phyloP scores from a whole-genome alignment of 23 tunicate species.

The Styela clava region DNA sequence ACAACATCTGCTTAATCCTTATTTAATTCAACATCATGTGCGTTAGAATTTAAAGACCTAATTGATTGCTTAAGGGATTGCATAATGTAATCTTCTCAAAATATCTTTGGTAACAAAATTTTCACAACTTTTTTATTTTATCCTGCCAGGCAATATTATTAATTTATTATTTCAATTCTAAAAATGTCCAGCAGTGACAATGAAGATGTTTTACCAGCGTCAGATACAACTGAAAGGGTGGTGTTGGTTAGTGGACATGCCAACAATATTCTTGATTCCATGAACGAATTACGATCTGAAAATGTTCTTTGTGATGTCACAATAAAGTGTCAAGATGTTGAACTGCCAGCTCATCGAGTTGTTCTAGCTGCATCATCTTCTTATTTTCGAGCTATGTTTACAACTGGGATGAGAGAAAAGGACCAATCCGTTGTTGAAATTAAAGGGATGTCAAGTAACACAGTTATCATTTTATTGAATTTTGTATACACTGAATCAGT shows the following conservation, averaged over 20 bases:
- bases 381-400: constrained; percentile 30
- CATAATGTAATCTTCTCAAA: no score
- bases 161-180: no score
- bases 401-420: constrained; percentile 19
- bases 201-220: background rate
- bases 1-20: no score
- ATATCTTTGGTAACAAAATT: no score
- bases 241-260: constrained; percentile 22
- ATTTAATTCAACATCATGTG: no score
- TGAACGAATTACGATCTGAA: constrained; percentile 15
- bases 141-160: no score
- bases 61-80: no score
- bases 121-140: no score
- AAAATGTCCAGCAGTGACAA: constrained; percentile 3
- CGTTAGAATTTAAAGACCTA: no score
- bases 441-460: constrained; percentile 6
- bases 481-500: constrained; percentile 27
- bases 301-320: constrained; percentile 17
- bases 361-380: constrained; percentile 24
- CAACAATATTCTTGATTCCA: background rate
- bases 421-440: constrained; percentile 14
- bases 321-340: background rate
- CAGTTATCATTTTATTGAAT: constrained; percentile 9
- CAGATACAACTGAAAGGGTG: background rate
- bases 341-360: constrained; percentile 21